Evolutionary conservation across 2,888 invertebrate genomes (phyloP), one percentile per base, ranked within the genome.

Genomic region (Cabera pusaria): DNA sequence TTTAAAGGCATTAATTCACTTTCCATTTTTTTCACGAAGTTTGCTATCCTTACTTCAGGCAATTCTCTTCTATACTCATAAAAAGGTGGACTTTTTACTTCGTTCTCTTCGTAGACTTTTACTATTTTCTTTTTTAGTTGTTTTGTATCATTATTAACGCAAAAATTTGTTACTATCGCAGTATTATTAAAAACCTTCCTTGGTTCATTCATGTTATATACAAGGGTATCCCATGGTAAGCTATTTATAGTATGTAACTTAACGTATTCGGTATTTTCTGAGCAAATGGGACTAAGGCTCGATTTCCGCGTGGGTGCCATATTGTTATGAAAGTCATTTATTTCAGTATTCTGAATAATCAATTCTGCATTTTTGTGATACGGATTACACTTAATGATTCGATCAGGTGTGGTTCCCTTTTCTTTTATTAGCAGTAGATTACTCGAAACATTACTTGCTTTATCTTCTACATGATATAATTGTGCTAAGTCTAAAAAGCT

Each of bases 1-100:
- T 76, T 77, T 14, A 87, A 43, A 1, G 87, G 87, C 41, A 65
- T 49, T 33, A 86, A 68, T 62, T 83, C 83, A 18, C 55, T 68
- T 61, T 84, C 71, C 56, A 87, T 70, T 6, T 59, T 53, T 52
- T 63, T 58, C 7, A 72, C 36, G 43, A 71, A 77, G 27, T 76
- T 48, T 1, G 72, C 66, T 6, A 84, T 61, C 53, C 75, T 65
- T 24, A 60, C 47, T 60, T 75, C 68, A n/a, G 76, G 75, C 9
- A 63, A 47, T 44, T 57, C 52, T 51, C 67, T 38, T 41, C 20
- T 32, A 39, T 29, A 35, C 44, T 8, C 8, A 32, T 17, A 32
- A 10, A 23, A 21, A 20, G 26, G 5, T 8, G 5, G 1, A 6
- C 20, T 37, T 4, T 32, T 19, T 1, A 6, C 6, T 6, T 4